Evolutionary conservation across 2,113 vertebrate genomes (phyloP).

Genomic region (Scytalopus superciliaris): DNA sequence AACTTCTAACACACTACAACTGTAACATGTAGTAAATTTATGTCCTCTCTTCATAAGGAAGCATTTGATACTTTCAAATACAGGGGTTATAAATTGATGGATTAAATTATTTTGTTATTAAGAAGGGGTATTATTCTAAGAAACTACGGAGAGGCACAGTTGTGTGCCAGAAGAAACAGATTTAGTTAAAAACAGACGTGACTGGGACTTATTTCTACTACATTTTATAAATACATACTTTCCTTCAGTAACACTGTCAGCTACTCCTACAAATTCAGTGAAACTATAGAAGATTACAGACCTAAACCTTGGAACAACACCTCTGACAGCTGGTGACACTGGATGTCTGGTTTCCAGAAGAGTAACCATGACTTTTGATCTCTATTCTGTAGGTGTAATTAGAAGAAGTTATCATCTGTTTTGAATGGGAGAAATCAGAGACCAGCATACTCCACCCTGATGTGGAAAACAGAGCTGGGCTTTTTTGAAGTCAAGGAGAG

Average conservation of each 20-base stretch:
- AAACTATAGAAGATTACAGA: not conserved
- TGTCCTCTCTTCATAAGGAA: not conserved
- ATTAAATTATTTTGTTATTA: not conserved
- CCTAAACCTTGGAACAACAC: not conserved
- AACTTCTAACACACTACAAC: not conserved
- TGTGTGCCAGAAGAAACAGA: not conserved
- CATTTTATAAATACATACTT: not conserved
- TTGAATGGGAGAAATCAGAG: not conserved
- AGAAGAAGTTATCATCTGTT: not conserved
- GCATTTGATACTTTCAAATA: not conserved
- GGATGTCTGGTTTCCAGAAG: not conserved
- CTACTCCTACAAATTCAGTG: not conserved
- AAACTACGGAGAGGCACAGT: not conserved
- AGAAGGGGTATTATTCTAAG: not conserved
- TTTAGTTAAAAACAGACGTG: not conserved
- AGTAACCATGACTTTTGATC: rapidly evolving
- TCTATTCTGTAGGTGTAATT: constrained; percentile 32
- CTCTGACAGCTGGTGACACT: not conserved
- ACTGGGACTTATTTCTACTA: not conserved
- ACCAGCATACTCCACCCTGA: not conserved
- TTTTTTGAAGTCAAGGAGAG: not conserved
- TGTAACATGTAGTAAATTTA: not conserved
- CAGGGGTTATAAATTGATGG: not conserved
- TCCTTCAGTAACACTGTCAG: not conserved
- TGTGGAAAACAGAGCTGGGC: not conserved